phyloP scores from a whole-genome alignment of 2,113 vertebrate species.

The Leptobrachium leishanense region DNA sequence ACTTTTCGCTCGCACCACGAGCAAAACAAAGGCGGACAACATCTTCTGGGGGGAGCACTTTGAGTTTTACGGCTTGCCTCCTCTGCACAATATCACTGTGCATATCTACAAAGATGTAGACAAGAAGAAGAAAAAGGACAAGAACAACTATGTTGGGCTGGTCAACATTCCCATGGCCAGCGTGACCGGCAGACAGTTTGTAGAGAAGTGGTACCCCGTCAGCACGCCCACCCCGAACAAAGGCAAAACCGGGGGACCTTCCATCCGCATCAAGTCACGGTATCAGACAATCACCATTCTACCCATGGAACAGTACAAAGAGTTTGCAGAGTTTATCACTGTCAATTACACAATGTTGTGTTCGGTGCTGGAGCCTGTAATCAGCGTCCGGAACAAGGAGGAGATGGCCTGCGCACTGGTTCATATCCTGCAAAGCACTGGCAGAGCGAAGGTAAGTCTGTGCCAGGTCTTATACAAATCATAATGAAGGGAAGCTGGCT shows the following conservation, averaged over 20 bases:
- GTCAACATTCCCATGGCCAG: slow-evolving; percentile 87
- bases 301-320: slow-evolving; percentile 98
- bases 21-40: slow-evolving; percentile 88
- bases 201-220: slow-evolving; percentile 96
- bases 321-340: slow-evolving; percentile 95
- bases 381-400: slow-evolving; percentile 93
- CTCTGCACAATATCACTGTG: slow-evolving; percentile 83
- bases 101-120: slow-evolving; percentile 94
- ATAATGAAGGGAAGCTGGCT: too few relatives aligned
- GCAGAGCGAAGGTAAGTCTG: slow-evolving; percentile 86
- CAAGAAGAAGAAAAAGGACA: slow-evolving; percentile 97
- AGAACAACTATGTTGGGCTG: slow-evolving; percentile 93
- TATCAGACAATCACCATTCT: slow-evolving; percentile 92
- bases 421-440: slow-evolving; percentile 95
- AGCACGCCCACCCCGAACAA: slow-evolving; percentile 92
- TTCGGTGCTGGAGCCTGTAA: slow-evolving; percentile 91
- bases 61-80: slow-evolving; percentile 83
- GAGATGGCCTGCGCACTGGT: slow-evolving; percentile 94
- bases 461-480: neutral
- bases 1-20: slow-evolving; percentile 92
- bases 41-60: slow-evolving; percentile 98
- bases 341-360: slow-evolving; percentile 89
- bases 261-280: slow-evolving; percentile 91
- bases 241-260: slow-evolving; percentile 83
- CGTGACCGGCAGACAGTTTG: slow-evolving; percentile 87